Percentiles rank a stretch among this genome's conserved stretches.
phyloP scores from a whole-genome alignment of 2,113 vertebrate genomes.

The Neolamprologus fasciatus region DNA sequence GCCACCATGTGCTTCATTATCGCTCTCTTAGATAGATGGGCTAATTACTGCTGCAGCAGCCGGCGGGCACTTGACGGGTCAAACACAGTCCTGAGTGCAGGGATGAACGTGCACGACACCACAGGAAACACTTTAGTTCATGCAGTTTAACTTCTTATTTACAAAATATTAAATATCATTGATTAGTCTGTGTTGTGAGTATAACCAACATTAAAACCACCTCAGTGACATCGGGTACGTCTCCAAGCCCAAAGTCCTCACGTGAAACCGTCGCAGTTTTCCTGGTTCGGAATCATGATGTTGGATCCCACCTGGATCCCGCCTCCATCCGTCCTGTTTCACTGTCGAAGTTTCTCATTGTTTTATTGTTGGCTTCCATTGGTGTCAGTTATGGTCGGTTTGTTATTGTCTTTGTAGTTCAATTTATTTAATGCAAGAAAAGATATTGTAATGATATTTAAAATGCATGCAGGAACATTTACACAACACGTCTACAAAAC shows the following conservation, averaged over 20 bases:
- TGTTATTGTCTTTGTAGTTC: neutral
- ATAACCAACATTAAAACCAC: neutral
- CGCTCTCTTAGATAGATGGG: conserved; percentile 37
- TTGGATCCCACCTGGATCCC: neutral
- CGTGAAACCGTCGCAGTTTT: neutral
- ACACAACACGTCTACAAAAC: neutral
- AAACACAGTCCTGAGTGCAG: neutral
- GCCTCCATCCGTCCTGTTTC: neutral
- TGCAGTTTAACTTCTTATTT: neutral
- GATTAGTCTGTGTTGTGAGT: neutral
- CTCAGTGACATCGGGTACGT: neutral
- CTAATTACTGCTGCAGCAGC: conserved; percentile 57
- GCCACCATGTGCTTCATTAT: conserved; percentile 23
- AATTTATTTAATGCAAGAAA: neutral
- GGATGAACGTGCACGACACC: neutral
- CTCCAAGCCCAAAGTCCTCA: neutral
- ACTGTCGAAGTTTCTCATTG: neutral
- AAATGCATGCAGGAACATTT: neutral
- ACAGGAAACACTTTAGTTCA: neutral
- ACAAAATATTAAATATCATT: neutral
- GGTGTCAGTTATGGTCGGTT: neutral
- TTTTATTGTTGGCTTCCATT: neutral
- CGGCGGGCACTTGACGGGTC: neutral
- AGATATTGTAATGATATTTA: neutral
- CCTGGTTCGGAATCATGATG: neutral